Base-by-base conservation (phyloP, 2,888 invertebrate genomes). In the Glyphotaelius pellucidus region DNA sequence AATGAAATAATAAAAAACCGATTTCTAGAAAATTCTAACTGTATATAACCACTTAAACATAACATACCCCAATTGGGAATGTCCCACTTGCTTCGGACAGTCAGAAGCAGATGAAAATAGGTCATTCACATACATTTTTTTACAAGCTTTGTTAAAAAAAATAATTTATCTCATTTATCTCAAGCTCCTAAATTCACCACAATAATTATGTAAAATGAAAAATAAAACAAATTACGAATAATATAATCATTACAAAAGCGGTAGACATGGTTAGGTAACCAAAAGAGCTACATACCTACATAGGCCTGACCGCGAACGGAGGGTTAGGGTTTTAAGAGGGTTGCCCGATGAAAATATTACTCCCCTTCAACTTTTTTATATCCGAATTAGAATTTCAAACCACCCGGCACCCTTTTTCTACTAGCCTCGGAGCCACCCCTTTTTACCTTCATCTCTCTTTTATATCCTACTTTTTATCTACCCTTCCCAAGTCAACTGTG, bases 341-440 rank as follows among this genome's bases (percentile, higher is more conserved):
- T 35, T 32, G 83, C 83, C 35, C 25, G 83, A 35, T 32, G 83
- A 83, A 35, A 83, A 83, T 35, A 83, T 35, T 35, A 83, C 35
- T 83, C 35, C 83, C 35, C 83, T 83, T 83, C 83, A 83, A 83
- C 32, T 25, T 83, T 81, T 83, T 80, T 81, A 31, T 83, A 83
- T 35, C 35, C 83, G 25, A 83, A 83, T 83, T 32, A 83, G 35
- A 83, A 83, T 83, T 83, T 83, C 32, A 35, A 83, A 19, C 25
- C 35, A 83, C 25, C 67, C 25, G 15, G 11, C 35, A 83, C 35
- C 67, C 25, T 67, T 67, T 67, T 25, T 67, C 25, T 25, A 67
- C 67, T 67, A 25, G 67, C 67, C n/a, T 67, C 9, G 25, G n/a
- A 25, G 9, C 35, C 32, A 35, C 15, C 83, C 83, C 83, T 19